These are phyloP conservation scores for Pheucticus melanocephalus DNA, from an alignment of 2,113 vertebrate genomes.

Conservation along the genomic window DNA sequence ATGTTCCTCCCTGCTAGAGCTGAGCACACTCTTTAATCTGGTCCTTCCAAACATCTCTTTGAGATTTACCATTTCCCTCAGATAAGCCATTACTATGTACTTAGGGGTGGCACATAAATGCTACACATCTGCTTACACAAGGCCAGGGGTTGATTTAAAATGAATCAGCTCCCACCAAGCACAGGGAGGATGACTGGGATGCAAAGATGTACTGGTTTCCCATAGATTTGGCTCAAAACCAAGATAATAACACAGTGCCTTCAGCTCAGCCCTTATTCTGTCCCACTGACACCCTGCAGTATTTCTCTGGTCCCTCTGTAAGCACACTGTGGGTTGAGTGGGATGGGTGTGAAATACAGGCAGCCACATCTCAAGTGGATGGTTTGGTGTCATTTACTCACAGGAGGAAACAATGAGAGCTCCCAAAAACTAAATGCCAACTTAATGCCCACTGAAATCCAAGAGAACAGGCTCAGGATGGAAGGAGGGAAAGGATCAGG, in stretches of 20 bases:
- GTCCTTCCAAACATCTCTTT: neutral
- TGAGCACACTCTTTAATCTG: neutral
- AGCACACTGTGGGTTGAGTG: neutral
- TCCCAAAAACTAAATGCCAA: neutral
- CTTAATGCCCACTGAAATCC: neutral
- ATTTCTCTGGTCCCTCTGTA: too few relatives aligned
- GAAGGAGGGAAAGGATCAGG: neutral
- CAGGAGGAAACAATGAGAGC: neutral
- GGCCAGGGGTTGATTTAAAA: neutral
- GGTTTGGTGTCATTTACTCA: neutral
- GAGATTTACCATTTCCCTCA: neutral
- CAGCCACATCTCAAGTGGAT: accelerated
- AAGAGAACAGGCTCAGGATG: neutral
- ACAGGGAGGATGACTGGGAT: neutral
- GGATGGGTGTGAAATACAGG: neutral
- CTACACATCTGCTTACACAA: neutral
- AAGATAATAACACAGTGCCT: neutral
- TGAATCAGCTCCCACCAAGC: neutral
- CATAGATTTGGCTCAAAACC: neutral
- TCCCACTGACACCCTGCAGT: neutral
- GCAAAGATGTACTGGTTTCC: neutral
- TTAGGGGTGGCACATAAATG: neutral
- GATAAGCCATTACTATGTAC: neutral
- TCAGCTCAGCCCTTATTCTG: neutral
- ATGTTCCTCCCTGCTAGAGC: neutral